Percentiles rank a stretch among this genome's conserved stretches.
These are phyloP conservation scores for Chaetorhynchus papuensis DNA, from an alignment of 2,113 vertebrate genomes.

Conservation along the genomic window DNA sequence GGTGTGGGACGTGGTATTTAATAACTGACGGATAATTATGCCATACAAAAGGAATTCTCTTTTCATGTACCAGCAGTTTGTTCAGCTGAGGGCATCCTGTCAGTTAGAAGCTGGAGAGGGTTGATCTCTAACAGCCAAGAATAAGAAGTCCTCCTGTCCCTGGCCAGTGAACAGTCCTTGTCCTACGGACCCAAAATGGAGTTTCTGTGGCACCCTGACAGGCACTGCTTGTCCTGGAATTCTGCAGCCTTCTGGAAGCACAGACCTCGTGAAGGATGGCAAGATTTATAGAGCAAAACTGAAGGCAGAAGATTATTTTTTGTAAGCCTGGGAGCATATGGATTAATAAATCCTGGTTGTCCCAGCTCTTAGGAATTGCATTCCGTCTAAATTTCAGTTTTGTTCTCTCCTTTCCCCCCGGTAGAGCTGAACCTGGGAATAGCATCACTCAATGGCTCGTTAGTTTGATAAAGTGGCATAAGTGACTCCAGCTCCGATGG, in stretches of 20 bases:
- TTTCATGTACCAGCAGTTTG: not conserved
- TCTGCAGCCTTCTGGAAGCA: not conserved
- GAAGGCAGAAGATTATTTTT: conserved; percentile 48
- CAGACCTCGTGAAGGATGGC: not conserved
- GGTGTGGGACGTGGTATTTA: not conserved
- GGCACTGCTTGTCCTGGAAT: not conserved
- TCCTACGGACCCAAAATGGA: not conserved
- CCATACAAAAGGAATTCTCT: not conserved
- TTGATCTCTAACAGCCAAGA: not conserved
- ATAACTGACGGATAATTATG: not conserved
- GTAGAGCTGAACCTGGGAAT: conserved; percentile 60
- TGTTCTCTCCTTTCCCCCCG: conserved; percentile 62
- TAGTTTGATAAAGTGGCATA: conserved; percentile 80
- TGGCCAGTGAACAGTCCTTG: not conserved
- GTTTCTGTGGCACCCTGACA: not conserved
- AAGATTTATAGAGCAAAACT: conserved; percentile 58
- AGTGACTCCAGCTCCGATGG: conserved; percentile 55
- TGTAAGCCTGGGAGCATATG: conserved; percentile 21
- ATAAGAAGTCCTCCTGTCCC: not conserved
- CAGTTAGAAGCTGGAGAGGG: not conserved
- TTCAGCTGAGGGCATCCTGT: not conserved
- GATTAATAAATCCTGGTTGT: conserved; percentile 70
- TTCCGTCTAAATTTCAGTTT: conserved; percentile 68
- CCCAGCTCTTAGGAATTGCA: conserved; percentile 61
- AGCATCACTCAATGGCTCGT: conserved; percentile 74